Base-by-base conservation (phyloP, 2,797 vertebrate genomes). In the Dipus sagitta region DNA sequence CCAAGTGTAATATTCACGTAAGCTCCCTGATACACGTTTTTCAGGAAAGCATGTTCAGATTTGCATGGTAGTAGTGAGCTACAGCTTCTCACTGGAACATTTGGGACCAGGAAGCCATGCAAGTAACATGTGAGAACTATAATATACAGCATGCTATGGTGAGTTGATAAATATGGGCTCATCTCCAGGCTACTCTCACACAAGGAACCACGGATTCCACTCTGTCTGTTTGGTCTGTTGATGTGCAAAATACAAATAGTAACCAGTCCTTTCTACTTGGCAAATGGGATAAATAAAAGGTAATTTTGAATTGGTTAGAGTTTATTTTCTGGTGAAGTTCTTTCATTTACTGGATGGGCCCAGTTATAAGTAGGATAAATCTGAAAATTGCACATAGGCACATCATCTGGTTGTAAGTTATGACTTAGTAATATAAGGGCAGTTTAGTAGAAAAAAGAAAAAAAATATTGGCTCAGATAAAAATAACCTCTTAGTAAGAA, bases 251-350 rank as follows among this genome's bases (percentile, higher is more conserved):
- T 75, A 78, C 92, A 93, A 86, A 18, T 23, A 64, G 74, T 6
- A 21, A 65, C 26, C 60, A 54, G 3, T 54, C 13, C 38, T 76
- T 71, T 9, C 5, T 68, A 47, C 34, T 1, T 76, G 17, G 28
- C 18, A 8, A 62, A 71, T 26, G 11, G 86, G 52, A 79, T 2
- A 93, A 91, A 74, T 74, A 54, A 86, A 94, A 93, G 13, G n/a
- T 86, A 28, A 74, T 32, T 88, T 87, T 87, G 74, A 77, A 68
- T 47, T 87, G 60, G 47, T 82, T 32, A 74, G 9, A 86, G 34
- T 3, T 82, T 13, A 60, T 82, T 84, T 3, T 58, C 28, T 24
- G 20, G 65, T 11, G 84, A 13, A 24, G 1, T 42, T 84, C 26
- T 88, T 78, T 88, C 15, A 88, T n/a, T 83, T 85, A 76, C 17